Evolutionary conservation across 2,888 invertebrate species (phyloP).

Genomic region (Spisula subtruncata): DNA sequence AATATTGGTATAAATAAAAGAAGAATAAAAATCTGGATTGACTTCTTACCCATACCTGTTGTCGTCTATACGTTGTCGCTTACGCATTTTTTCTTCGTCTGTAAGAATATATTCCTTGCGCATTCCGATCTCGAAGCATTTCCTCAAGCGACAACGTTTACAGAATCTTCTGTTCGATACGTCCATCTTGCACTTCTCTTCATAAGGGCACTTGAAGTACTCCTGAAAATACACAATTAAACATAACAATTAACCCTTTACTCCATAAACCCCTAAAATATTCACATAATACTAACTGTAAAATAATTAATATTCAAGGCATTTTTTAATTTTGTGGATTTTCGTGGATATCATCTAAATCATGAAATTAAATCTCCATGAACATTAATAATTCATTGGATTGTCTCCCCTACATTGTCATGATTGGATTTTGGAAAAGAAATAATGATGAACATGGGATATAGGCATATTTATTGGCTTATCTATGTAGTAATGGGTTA

Average conservation of each 20-base stretch:
- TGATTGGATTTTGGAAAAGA: too few relatives aligned
- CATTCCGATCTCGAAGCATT: constrained; percentile 98
- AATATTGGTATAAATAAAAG: neutral
- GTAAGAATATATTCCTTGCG: constrained; percentile 99
- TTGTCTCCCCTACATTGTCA: too few relatives aligned
- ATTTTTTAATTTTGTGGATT: too few relatives aligned
- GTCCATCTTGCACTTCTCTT: constrained; percentile 96
- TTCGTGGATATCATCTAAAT: too few relatives aligned
- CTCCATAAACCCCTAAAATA: too few relatives aligned
- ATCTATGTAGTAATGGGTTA: too few relatives aligned
- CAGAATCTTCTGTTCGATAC: constrained; percentile 97
- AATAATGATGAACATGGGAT: too few relatives aligned
- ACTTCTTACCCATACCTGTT: constrained; percentile 90
- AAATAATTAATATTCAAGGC: too few relatives aligned
- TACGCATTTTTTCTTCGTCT: constrained; percentile 93
- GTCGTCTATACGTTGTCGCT: constrained; percentile 95
- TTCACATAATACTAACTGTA: too few relatives aligned
- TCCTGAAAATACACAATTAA: constrained; percentile 83
- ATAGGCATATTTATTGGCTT: too few relatives aligned
- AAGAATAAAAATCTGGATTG: constrained; percentile 27
- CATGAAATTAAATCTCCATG: too few relatives aligned
- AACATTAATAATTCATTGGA: too few relatives aligned
- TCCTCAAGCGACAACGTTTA: constrained; percentile 97
- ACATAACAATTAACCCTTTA: neutral
- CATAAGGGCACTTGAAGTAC: constrained; percentile 96